These are phyloP conservation scores for Triplophysa bombifrons DNA, from an alignment of 2,797 vertebrate genomes.

Conservation along the genomic window DNA sequence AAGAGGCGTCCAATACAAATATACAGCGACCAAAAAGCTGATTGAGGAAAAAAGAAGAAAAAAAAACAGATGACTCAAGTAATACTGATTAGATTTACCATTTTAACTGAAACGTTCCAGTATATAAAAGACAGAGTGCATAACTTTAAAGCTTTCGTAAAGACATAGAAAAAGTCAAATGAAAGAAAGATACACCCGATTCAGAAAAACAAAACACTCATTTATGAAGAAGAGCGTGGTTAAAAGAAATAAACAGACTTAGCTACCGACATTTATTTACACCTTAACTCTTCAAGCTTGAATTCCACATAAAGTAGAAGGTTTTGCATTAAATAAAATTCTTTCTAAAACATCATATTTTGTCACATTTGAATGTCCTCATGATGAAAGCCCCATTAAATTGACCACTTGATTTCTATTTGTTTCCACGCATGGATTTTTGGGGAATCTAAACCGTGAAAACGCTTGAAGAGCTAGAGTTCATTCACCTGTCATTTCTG, in stretches of 20 bases:
- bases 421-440: conserved; percentile 6
- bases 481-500: conserved; percentile 54
- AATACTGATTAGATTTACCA: conserved; percentile 88
- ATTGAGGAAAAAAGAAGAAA: conserved; percentile 75
- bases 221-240: conserved; percentile 64
- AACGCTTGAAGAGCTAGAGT: conserved; percentile 67
- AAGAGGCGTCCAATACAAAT: conserved; percentile 81
- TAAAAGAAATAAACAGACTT: conserved; percentile 76
- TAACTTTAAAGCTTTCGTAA: conserved; percentile 85
- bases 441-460: conserved; percentile 25
- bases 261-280: conserved; percentile 86
- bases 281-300: conserved; percentile 86
- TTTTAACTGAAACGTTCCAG: conserved; percentile 82
- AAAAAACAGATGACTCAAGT: conserved; percentile 80
- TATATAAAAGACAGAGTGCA: conserved; percentile 82
- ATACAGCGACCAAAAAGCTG: conserved; percentile 79
- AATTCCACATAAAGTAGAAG: conserved; percentile 81
- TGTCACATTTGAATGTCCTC: conserved; percentile 43
- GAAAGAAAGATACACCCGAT: conserved; percentile 67
- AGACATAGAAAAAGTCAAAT: conserved; percentile 75
- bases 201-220: conserved; percentile 61
- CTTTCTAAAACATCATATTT: conserved; percentile 55
- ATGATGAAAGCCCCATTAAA: conserved; percentile 34
- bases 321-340: conserved; percentile 77
- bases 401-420: conserved; percentile 28